phyloP scores from a whole-genome alignment of 2,888 invertebrate genomes.

The Rhynchonema sp. region DNA sequence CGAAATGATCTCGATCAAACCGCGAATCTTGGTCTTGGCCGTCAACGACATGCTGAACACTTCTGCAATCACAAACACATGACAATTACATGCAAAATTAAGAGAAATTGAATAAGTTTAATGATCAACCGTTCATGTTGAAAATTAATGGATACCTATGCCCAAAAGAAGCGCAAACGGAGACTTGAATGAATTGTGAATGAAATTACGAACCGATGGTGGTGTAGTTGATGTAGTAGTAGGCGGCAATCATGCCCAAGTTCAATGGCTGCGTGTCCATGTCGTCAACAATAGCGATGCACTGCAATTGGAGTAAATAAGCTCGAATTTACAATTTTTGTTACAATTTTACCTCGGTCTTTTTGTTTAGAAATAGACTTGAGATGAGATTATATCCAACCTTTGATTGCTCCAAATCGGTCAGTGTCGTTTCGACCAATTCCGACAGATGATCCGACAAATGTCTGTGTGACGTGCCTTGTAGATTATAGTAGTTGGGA shows the following conservation, averaged over 20 bases:
- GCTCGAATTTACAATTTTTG: neutral
- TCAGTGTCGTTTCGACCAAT: conserved; percentile 80
- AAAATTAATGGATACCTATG: too few species aligned
- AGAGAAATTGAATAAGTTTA: neutral
- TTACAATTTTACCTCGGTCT: neutral
- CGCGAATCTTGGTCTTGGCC: conserved; percentile 88
- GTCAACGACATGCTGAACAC: conserved; percentile 89
- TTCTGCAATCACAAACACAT: conserved; percentile 44
- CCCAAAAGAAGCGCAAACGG: too few species aligned
- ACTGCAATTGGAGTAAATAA: conserved; percentile 32
- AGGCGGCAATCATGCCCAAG: conserved; percentile 98
- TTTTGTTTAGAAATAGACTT: neutral
- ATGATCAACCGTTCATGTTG: neutral
- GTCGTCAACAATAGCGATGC: conserved; percentile 90
- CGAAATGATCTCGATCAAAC: conserved; percentile 87
- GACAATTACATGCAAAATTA: neutral
- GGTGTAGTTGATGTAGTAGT: conserved; percentile 98
- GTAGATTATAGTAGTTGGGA: conserved; percentile 95
- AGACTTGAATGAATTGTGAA: too few species aligned
- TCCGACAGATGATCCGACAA: conserved; percentile 94
- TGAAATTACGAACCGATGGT: conserved; percentile 68
- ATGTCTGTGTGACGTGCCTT: conserved; percentile 73
- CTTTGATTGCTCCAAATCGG: conserved; percentile 58
- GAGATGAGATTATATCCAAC: too few species aligned
- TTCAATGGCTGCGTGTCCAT: conserved; percentile 91